Conservation (phyloP, 1,140 invertebrate species). For the Zaprionus gabonicus region DNA sequence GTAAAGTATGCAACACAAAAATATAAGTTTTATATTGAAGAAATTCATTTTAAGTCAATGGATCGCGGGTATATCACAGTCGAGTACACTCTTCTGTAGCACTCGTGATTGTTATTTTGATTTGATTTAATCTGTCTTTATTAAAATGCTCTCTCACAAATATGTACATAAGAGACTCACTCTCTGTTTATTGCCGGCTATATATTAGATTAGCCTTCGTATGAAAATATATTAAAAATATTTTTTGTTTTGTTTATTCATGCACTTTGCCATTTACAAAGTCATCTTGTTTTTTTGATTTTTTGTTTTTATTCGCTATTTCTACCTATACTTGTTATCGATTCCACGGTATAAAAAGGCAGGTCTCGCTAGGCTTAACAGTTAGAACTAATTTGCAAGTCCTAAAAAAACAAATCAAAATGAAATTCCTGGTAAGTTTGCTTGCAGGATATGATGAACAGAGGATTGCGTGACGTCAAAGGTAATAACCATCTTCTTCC, state of each 20-base stretch:
- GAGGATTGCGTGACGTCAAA: not conserved
- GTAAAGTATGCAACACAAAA: too few species aligned
- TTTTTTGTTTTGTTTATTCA: not conserved
- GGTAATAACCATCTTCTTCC: not conserved
- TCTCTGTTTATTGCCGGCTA: too few species aligned
- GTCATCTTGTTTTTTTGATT: not conserved
- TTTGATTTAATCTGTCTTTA: not conserved
- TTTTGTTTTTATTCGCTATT: not conserved
- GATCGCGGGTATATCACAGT: too few species aligned
- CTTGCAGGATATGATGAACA: not conserved
- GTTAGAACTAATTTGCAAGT: slow-evolving; percentile 5
- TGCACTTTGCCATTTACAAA: not conserved
- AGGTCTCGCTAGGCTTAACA: not conserved
- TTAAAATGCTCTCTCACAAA: not conserved
- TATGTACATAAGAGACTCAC: too few species aligned
- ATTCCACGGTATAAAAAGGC: not conserved
- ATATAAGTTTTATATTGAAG: too few species aligned
- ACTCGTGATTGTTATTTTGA: not conserved
- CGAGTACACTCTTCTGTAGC: not conserved
- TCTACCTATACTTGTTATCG: not conserved
- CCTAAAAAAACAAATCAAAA: not conserved
- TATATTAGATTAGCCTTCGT: not conserved
- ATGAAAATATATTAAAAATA: not conserved
- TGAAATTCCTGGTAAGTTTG: slow-evolving; percentile 1
- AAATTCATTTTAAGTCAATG: too few species aligned